phyloP scores from a whole-genome alignment of 2,888 invertebrate genomes.

The Chymomyza amoena region DNA sequence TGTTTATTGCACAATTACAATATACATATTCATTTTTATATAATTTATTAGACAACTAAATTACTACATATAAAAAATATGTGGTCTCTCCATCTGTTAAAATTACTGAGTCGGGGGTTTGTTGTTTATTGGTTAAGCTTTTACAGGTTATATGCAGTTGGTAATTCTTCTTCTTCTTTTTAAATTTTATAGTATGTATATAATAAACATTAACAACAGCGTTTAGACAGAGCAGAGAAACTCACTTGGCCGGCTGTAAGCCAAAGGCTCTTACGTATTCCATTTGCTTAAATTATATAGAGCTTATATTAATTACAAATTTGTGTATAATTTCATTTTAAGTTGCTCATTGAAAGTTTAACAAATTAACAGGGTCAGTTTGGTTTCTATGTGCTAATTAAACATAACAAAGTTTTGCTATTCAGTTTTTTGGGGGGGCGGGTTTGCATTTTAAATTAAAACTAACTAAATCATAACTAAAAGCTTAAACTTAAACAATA shows the following conservation, averaged over 20 bases:
- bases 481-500: not conserved
- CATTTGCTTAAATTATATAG: constrained; percentile 27
- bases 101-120: constrained; percentile 49
- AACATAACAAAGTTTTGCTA: constrained; percentile 47
- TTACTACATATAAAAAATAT: constrained; percentile 53
- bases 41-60: constrained; percentile 65
- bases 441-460: not conserved
- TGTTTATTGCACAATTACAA: constrained; percentile 76
- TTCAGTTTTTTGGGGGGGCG: constrained; percentile 18
- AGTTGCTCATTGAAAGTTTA: constrained; percentile 20
- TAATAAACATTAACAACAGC: constrained; percentile 57
- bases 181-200: not conserved
- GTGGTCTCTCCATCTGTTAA: constrained; percentile 39
- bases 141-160: constrained; percentile 26
- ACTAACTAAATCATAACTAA: constrained; percentile 1
- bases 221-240: not conserved
- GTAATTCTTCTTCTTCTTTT: not conserved
- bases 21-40: constrained; percentile 71
- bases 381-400: constrained; percentile 1
- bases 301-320: constrained; percentile 40
- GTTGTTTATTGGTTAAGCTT: constrained; percentile 28
- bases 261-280: constrained; percentile 35
- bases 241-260: constrained; percentile 1
- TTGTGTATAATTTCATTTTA: constrained; percentile 13
- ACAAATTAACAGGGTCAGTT: constrained; percentile 63